These are phyloP conservation scores for Stenoptilia bipunctidactyla DNA, from an alignment of 2,888 invertebrate genomes.

Conservation along the genomic window DNA sequence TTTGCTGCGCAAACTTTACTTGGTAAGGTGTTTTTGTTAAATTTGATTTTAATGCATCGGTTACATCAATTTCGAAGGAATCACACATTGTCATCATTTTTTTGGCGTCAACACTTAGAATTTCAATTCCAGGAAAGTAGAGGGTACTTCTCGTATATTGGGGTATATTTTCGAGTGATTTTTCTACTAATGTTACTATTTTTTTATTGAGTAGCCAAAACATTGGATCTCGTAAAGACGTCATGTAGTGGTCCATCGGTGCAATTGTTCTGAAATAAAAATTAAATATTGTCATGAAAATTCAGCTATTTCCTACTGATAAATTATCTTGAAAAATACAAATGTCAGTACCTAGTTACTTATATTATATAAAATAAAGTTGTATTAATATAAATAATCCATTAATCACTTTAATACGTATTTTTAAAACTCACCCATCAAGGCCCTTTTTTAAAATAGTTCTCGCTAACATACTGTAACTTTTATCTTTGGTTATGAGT, in stretches of 20 bases:
- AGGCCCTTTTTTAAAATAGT: conserved; percentile 11
- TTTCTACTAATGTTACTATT: conserved; percentile 66
- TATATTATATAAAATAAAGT: too few species aligned
- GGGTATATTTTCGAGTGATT: conserved; percentile 66
- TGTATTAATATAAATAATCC: too few species aligned
- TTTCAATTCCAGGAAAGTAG: conserved; percentile 73
- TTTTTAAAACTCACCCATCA: too few species aligned
- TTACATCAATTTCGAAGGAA: conserved; percentile 74
- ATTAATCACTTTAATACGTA: too few species aligned
- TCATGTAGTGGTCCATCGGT: conserved; percentile 62
- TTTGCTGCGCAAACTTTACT: conserved; percentile 66
- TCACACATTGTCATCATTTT: conserved; percentile 77
- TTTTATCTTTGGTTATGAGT: conserved; percentile 40
- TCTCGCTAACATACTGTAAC: conserved; percentile 42
- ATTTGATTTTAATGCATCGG: conserved; percentile 63
- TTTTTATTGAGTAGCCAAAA: conserved; percentile 78
- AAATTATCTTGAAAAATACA: too few species aligned
- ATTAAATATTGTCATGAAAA: conserved; percentile 9
- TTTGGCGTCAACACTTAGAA: conserved; percentile 73
- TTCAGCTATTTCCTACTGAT: too few species aligned
- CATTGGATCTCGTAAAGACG: conserved; percentile 77
- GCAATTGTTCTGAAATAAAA: conserved; percentile 38
- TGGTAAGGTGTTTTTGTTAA: conserved; percentile 37
- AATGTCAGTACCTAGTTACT: too few species aligned
- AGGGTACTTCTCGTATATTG: conserved; percentile 73